Conservation (phyloP, 2,888 invertebrate genomes). For the Petrophora chlorosata region DNA sequence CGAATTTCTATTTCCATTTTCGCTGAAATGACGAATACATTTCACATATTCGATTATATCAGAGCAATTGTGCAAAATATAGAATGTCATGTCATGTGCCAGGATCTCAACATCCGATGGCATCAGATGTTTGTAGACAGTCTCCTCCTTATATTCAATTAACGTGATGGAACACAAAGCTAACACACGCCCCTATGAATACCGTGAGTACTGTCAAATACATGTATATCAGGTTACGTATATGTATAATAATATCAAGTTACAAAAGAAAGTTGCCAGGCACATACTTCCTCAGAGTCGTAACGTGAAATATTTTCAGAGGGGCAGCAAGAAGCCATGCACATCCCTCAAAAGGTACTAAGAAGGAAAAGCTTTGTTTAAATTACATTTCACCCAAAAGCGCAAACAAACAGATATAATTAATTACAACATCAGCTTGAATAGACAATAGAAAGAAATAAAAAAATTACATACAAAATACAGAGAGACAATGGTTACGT, state of each 20-base stretch:
- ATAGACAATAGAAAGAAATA: too few species aligned
- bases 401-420: neutral
- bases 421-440: neutral
- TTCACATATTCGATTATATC: slow-evolving; percentile 30
- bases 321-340: neutral
- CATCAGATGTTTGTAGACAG: slow-evolving; percentile 36
- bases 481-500: slow-evolving; percentile 31
- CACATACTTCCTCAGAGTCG: neutral
- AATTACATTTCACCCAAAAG: too few species aligned
- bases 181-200: slow-evolving; percentile 5
- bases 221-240: too few species aligned
- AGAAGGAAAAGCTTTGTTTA: too few species aligned
- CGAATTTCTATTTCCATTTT: slow-evolving; percentile 43
- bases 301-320: neutral
- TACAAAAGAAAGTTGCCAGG: too few species aligned
- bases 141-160: slow-evolving; percentile 55
- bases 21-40: slow-evolving; percentile 23
- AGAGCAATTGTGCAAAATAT: slow-evolving; percentile 35
- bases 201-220: too few species aligned
- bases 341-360: too few species aligned
- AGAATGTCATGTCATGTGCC: slow-evolving; percentile 34
- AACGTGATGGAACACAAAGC: slow-evolving; percentile 41
- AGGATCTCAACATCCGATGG: slow-evolving; percentile 44
- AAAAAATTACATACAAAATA: neutral
- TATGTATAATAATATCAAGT: too few species aligned